A percentile compares a stretch with the other conserved stretches of the same genome.
Evolutionary conservation across 1,140 invertebrate genomes (phyloP).

Genomic region (Drosophila ambigua): DNA sequence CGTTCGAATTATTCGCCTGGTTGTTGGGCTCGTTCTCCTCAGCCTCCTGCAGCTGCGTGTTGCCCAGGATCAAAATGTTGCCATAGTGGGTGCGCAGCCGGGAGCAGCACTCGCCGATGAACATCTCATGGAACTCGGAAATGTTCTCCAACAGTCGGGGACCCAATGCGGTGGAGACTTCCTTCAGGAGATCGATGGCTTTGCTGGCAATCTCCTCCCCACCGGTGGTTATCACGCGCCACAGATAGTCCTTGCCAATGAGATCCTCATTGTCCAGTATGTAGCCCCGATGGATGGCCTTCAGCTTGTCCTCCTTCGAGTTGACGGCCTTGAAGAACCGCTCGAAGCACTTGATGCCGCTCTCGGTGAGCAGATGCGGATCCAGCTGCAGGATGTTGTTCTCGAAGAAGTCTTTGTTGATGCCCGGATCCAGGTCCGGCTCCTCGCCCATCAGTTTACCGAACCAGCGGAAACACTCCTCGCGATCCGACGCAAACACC

Average conservation of each 20-base stretch:
- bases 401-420: constrained; percentile 98
- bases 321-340: constrained; percentile 99
- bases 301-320: constrained; percentile 96
- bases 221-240: constrained; percentile 95
- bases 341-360: constrained; percentile 94
- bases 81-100: constrained; percentile 93
- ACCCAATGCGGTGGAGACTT: constrained; percentile 97
- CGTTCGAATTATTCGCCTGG: constrained; percentile 72
- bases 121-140: constrained; percentile 94
- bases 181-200: constrained; percentile 95
- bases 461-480: constrained; percentile 99
- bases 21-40: constrained; percentile 51
- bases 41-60: constrained; percentile 76
- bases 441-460: constrained; percentile 99
- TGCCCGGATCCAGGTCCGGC: constrained; percentile 97
- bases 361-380: constrained; percentile 95
- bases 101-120: constrained; percentile 95
- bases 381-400: constrained; percentile 97
- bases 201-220: constrained; percentile 95
- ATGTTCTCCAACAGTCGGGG: constrained; percentile 88
- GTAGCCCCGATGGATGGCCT: constrained; percentile 92
- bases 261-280: constrained; percentile 94
- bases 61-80: constrained; percentile 85
- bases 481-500: constrained; percentile 95
- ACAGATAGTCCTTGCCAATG: constrained; percentile 98